Evolutionary conservation across 2,888 invertebrate genomes (phyloP).

Genomic region (Mythimna impura): DNA sequence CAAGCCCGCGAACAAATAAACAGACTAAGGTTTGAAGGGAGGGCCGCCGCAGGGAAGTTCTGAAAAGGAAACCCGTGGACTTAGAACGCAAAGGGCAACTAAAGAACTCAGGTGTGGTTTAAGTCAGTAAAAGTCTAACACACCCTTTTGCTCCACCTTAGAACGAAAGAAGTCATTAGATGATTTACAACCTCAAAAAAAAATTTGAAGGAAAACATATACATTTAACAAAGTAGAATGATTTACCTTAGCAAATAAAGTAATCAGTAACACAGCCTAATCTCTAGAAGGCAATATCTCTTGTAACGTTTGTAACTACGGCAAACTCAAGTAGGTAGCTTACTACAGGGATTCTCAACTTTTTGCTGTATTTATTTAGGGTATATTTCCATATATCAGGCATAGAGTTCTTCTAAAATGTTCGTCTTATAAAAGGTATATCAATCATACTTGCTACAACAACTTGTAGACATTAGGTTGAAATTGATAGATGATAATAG

Average conservation of each 20-base stretch:
- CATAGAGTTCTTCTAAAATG: neutral
- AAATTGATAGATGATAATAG: conserved; percentile 25
- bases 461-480: neutral
- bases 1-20: no score
- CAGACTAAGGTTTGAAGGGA: no score
- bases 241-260: conserved; percentile 2
- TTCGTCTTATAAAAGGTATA: neutral
- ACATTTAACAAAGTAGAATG: neutral
- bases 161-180: no score
- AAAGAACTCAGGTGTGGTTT: no score
- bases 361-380: conserved; percentile 13
- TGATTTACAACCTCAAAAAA: neutral
- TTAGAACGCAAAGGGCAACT: no score
- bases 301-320: conserved; percentile 5
- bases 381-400: neutral
- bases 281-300: conserved; percentile 17
- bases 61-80: no score
- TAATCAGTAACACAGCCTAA: neutral
- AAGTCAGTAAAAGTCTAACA: no score
- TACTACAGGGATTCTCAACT: conserved; percentile 23
- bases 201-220: neutral
- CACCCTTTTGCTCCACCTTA: no score
- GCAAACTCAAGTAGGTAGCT: neutral
- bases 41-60: no score
- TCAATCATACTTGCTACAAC: conserved; percentile 19